Percentiles rank a stretch among this genome's conserved stretches.
phyloP scores from a whole-genome alignment of 2,797 vertebrate species.

The Sebastes vulpes region DNA sequence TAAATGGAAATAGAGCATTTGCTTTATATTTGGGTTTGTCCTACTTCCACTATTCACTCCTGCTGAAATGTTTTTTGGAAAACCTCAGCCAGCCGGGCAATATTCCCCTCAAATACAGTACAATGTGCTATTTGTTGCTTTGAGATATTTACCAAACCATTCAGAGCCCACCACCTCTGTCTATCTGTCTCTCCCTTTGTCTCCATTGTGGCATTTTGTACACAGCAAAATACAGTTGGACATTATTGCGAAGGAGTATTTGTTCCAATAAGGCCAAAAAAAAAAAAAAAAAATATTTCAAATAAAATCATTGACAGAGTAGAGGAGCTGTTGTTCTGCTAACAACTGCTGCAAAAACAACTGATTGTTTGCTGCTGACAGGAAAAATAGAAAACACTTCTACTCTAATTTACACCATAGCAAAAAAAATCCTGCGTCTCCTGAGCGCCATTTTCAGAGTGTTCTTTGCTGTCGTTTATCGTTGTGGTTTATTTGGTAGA shows the following conservation, averaged over 20 bases:
- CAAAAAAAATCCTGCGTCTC: constrained; percentile 39
- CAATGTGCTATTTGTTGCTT: constrained; percentile 19
- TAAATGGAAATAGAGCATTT: constrained; percentile 27
- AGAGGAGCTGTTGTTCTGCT: constrained; percentile 29
- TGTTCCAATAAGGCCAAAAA: constrained; percentile 69
- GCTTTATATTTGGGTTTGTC: constrained; percentile 37
- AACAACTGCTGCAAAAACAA: constrained; percentile 49
- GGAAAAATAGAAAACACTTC: constrained; percentile 41
- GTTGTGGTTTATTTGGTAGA: constrained; percentile 62
- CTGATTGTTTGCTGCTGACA: constrained; percentile 60
- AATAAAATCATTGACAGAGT: constrained; percentile 11
- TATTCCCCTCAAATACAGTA: not conserved
- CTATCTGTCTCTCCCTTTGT: not conserved
- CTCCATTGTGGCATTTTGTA: constrained; percentile 71
- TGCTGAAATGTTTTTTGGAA: constrained; percentile 1
- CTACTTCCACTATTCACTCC: constrained; percentile 1
- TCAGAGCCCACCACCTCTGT: not conserved
- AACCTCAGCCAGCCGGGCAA: not conserved
- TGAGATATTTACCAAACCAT: not conserved
- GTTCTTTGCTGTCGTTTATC: constrained; percentile 11
- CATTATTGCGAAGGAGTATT: constrained; percentile 80
- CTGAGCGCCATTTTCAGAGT: constrained; percentile 60
- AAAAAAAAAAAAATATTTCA: constrained; percentile 6
- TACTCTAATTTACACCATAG: constrained; percentile 40
- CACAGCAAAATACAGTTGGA: constrained; percentile 66